Evolutionary conservation across 2,888 invertebrate species (phyloP).

Genomic region (Dexiosoma caninum): DNA sequence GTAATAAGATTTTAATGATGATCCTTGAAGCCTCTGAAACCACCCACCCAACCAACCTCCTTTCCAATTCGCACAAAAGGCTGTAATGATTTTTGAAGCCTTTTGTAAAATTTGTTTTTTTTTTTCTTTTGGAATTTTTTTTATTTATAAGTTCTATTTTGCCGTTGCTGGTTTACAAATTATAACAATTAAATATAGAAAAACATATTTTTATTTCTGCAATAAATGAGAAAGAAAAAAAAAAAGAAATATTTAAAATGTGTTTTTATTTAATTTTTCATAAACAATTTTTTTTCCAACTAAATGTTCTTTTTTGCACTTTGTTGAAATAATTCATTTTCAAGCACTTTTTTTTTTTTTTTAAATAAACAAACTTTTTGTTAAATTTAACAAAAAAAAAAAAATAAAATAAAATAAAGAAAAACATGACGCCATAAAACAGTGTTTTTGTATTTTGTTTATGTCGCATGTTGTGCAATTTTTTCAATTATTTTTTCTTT

Average conservation of each 20-base stretch:
- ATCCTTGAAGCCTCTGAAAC: slow-evolving; percentile 38
- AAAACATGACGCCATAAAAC: slow-evolving; percentile 68
- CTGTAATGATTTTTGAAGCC: slow-evolving; percentile 60
- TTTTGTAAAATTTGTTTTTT: slow-evolving; percentile 48
- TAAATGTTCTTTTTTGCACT: slow-evolving; percentile 51
- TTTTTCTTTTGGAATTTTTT: not conserved
- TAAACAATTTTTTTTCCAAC: slow-evolving; percentile 23
- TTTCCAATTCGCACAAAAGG: slow-evolving; percentile 28
- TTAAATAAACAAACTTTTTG: slow-evolving; percentile 12
- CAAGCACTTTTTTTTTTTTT: slow-evolving; percentile 48
- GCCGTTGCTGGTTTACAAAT: slow-evolving; percentile 25
- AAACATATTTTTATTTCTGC: slow-evolving; percentile 18
- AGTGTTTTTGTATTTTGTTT: slow-evolving; percentile 72
- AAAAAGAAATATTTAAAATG: not conserved
- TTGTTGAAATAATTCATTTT: slow-evolving; percentile 59
- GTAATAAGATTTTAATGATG: slow-evolving; percentile 47
- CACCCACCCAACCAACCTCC: not conserved
- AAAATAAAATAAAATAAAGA: not conserved
- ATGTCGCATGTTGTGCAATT: slow-evolving; percentile 71
- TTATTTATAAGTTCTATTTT: not conserved
- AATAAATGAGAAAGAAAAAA: no score
- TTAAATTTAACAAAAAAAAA: slow-evolving; percentile 31
- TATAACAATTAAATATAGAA: slow-evolving; percentile 34
- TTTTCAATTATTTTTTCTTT: slow-evolving; percentile 4
- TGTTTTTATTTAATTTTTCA: slow-evolving; percentile 10